These are phyloP conservation scores for Cantharis rufa DNA, from an alignment of 2,888 invertebrate genomes.

Conservation along the genomic window DNA sequence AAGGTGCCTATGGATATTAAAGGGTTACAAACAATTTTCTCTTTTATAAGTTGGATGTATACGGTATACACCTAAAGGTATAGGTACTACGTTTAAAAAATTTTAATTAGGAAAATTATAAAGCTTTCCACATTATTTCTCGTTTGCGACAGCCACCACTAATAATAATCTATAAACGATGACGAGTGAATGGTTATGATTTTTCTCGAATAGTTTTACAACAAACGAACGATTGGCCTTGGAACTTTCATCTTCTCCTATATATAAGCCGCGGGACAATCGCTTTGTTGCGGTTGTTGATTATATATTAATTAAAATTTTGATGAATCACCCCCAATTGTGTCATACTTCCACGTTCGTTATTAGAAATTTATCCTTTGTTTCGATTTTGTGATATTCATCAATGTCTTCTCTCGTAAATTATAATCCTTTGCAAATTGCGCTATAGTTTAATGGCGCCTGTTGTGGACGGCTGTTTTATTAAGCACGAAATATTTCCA, in stretches of 20 bases:
- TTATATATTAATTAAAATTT: conserved; percentile 55
- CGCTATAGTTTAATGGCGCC: conserved; percentile 41
- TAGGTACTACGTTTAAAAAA: background rate
- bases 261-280: conserved; percentile 44
- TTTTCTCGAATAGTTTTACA: conserved; percentile 15
- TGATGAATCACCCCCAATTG: conserved; percentile 53
- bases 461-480: conserved; percentile 46
- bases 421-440: conserved; percentile 44
- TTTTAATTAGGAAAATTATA: background rate
- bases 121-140: background rate
- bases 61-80: background rate
- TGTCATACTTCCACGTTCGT: conserved; percentile 48
- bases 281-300: conserved; percentile 53
- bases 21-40: background rate
- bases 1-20: background rate
- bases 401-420: conserved; percentile 44
- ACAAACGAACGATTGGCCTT: conserved; percentile 34
- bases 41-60: background rate
- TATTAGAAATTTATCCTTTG: conserved; percentile 53
- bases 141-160: background rate
- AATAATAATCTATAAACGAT: no score
- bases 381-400: conserved; percentile 47
- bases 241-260: conserved; percentile 35
- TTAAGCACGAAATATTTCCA: conserved; percentile 50
- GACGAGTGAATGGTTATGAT: conserved; percentile 4